A percentile compares a stretch with the other conserved stretches of the same genome.
phyloP scores from a whole-genome alignment of 23 tunicate genomes.

The Halocynthia roretzi region DNA sequence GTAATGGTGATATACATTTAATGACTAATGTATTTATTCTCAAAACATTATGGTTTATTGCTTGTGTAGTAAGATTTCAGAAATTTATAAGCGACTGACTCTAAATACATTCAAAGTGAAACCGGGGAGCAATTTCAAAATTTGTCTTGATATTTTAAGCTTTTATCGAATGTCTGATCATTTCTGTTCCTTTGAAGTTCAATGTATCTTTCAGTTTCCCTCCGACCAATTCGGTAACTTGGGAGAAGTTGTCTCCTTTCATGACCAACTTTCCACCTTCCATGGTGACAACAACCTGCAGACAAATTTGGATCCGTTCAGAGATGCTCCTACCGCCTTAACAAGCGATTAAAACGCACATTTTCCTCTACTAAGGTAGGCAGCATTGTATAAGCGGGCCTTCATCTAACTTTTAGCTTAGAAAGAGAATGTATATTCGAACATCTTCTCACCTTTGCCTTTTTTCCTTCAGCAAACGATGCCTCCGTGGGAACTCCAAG shows the following conservation, averaged over 20 bases:
- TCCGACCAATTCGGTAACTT: constrained; percentile 41
- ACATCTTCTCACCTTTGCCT: constrained; percentile 6
- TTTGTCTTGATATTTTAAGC: constrained; percentile 1
- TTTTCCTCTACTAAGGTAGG: too few species aligned
- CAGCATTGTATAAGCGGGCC: too few species aligned
- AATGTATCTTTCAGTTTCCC: constrained; percentile 67
- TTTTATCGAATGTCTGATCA: constrained; percentile 43
- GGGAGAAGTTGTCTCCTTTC: constrained; percentile 32
- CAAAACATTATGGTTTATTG: too few species aligned
- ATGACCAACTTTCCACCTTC: constrained; percentile 45
- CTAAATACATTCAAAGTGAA: too few species aligned
- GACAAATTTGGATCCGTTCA: neutral
- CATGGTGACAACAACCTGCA: constrained; percentile 38
- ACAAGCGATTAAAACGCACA: neutral
- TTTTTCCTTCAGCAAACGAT: constrained; percentile 12
- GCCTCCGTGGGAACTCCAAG: constrained; percentile 27
- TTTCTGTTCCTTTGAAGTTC: constrained; percentile 55
- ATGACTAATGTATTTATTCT: too few species aligned
- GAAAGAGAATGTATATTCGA: neutral
- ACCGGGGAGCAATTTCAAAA: neutral
- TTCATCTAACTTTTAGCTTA: neutral
- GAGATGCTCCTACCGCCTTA: neutral
- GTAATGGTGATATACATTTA: too few species aligned
- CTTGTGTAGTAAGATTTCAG: too few species aligned
- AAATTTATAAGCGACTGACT: too few species aligned